Base-by-base conservation (phyloP, 2,797 vertebrate species). In the Phylloscopus collybita region DNA sequence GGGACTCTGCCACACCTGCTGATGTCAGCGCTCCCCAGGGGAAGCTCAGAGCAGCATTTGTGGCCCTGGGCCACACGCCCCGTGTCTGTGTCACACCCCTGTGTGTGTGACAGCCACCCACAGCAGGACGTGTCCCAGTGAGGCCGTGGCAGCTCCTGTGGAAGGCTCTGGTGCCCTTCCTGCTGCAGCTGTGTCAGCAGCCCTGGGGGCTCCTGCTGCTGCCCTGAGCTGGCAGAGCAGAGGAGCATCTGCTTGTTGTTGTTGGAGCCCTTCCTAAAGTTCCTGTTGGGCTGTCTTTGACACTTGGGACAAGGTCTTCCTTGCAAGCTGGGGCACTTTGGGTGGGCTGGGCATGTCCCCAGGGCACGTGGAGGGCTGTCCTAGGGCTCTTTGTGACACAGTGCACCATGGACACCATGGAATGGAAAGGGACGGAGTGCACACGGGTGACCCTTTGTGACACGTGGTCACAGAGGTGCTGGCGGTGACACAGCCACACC, bases 131-230 rank as follows among this genome's bases (percentile, higher is more conserved):
- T 18, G 36, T 64, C 47, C 59, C 36, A 62, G 11, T 16, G 59
- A 51, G 57, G 14, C 47, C 2, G 3, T 40, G 34, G 21, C 34
- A 60, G 38, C 38, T 34, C 7, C 25, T 19, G 20, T 54, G n/a
- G 13, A 64, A 38, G 38, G 38, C 12, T n/a, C 21, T 1, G 2
- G 9, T 66, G 62, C 22, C 62, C 42, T 57, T 57, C n/a, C 42
- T 22, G n/a, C 76, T 40, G 32, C 38, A 14, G 32, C 49, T 53
- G 19, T 0, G 0, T 9, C 1, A 0, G 17, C n/a, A 38, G 27
- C 42, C 2, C 1, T 17, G 42, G 51, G 17, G 29, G 22, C 51
- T 67, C 18, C 11, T 57, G 17, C 53, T 80, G 64, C 42, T 56
- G 61, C n/a, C 50, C 26, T 36, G 50, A 36, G 34, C 44, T 11